Evolutionary conservation across 2,797 vertebrate species (phyloP).

Genomic region (Chelon labrosus): DNA sequence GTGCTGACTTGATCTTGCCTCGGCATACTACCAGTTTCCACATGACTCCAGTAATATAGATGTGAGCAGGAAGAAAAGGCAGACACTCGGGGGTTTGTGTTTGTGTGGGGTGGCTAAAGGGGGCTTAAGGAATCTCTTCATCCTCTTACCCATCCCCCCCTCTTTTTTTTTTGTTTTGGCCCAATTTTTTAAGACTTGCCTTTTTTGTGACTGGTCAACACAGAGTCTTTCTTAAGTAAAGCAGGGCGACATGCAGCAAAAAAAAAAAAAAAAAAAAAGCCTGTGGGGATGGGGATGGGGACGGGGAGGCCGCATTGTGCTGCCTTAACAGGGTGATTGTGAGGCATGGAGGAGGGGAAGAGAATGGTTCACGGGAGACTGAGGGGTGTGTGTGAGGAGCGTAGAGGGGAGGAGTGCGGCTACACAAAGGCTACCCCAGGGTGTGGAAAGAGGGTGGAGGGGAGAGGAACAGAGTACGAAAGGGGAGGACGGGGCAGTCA

Average conservation of each 20-base stretch:
- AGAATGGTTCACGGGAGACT: conserved; percentile 64
- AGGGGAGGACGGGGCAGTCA: conserved; percentile 63
- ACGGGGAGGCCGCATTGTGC: conserved; percentile 74
- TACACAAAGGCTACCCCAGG: conserved; percentile 79
- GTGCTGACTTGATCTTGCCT: conserved; percentile 26
- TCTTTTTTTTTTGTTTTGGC: conserved; percentile 63
- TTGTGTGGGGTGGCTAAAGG: conserved; percentile 50
- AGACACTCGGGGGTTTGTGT: conserved; percentile 51
- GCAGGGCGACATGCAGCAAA: conserved; percentile 54
- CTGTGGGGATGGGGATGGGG: conserved; percentile 76
- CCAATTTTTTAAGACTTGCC: conserved; percentile 80
- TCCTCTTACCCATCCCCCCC: conserved; percentile 66
- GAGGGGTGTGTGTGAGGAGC: conserved; percentile 63
- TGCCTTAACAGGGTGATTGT: conserved; percentile 81
- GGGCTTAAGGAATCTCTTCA: conserved; percentile 70
- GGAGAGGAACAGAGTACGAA: conserved; percentile 44
- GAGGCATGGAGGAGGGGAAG: conserved; percentile 76
- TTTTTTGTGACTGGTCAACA: conserved; percentile 83
- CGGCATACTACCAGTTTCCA: conserved; percentile 27
- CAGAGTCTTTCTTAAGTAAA: conserved; percentile 78
- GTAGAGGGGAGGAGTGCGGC: conserved; percentile 28
- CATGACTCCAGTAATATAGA: conserved; percentile 58
- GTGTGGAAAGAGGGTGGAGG: conserved; percentile 70
- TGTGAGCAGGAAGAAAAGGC: conserved; percentile 36
- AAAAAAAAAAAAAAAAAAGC: conserved; percentile 63